phyloP scores from a whole-genome alignment of 2,888 invertebrate genomes.

The Drosophila acutilabella region DNA sequence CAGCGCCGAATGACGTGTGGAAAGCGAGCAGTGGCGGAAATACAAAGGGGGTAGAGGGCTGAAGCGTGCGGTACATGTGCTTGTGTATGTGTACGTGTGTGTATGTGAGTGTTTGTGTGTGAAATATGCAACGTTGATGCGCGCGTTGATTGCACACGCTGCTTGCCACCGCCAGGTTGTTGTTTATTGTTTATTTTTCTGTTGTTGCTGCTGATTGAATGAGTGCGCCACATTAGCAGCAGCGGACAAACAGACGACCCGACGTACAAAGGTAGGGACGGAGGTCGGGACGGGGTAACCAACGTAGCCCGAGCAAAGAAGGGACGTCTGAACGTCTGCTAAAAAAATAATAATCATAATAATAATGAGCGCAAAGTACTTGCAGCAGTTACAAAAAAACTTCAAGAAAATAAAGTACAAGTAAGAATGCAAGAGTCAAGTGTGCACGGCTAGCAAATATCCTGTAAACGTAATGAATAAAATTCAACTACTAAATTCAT shows the following conservation, averaged over 20 bases:
- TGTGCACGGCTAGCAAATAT: neutral
- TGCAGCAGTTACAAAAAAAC: slow-evolving; percentile 12
- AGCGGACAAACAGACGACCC: slow-evolving; percentile 4
- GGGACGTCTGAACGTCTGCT: slow-evolving; percentile 41
- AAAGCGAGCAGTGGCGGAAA: slow-evolving; percentile 15
- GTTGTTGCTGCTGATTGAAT: slow-evolving; percentile 63
- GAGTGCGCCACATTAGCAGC: slow-evolving; percentile 66
- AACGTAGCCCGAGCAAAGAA: slow-evolving; percentile 3
- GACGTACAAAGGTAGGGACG: neutral
- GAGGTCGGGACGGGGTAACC: slow-evolving; percentile 14
- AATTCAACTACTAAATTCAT: too few species aligned
- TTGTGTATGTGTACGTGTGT: too few species aligned
- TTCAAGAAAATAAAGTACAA: neutral
- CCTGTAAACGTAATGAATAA: too few species aligned
- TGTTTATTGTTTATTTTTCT: slow-evolving; percentile 26
- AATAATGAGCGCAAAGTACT: slow-evolving; percentile 38
- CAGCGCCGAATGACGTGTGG: slow-evolving; percentile 50
- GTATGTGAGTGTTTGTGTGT: slow-evolving; percentile 3
- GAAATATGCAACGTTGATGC: slow-evolving; percentile 73
- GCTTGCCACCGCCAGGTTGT: slow-evolving; percentile 40
- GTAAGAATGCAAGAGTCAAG: neutral
- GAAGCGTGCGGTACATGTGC: slow-evolving; percentile 11
- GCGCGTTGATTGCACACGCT: slow-evolving; percentile 69
- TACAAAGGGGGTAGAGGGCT: neutral
- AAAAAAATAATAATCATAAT: slow-evolving; percentile 43